These are phyloP conservation scores for Ranitomeya variabilis DNA, from an alignment of 2,113 vertebrate genomes.

Conservation along the genomic window DNA sequence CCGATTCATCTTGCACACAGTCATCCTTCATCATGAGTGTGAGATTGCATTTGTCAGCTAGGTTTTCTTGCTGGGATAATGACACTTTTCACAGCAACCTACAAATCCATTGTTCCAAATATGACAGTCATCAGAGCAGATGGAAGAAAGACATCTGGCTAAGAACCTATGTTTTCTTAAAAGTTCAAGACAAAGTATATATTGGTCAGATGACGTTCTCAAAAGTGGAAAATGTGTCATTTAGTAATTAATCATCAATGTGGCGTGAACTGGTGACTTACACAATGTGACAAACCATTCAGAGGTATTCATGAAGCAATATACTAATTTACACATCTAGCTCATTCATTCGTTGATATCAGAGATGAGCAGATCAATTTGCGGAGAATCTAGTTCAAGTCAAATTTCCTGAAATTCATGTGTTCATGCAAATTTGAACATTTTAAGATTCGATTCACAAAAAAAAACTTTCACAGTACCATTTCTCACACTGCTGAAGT, in stretches of 20 bases:
- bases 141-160: conserved; percentile 29
- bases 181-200: conserved; percentile 1
- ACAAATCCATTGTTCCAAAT: conserved; percentile 31
- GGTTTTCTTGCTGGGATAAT: conserved; percentile 21
- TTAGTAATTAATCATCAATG: conserved; percentile 5
- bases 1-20: conserved; percentile 31
- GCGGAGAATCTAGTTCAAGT: too few species aligned
- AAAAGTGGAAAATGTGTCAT: conserved; percentile 6
- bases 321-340: not conserved
- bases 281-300: not conserved
- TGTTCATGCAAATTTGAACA: too few species aligned
- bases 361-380: too few species aligned
- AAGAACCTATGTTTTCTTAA: conserved; percentile 22
- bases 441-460: too few species aligned
- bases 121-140: conserved; percentile 19
- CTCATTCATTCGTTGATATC: too few species aligned
- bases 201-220: not conserved
- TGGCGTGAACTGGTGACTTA: not conserved
- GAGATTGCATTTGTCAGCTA: conserved; percentile 25
- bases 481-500: too few species aligned
- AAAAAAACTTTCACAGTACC: too few species aligned
- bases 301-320: not conserved
- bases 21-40: conserved; percentile 24
- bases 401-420: too few species aligned
- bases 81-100: conserved; percentile 20